These are phyloP conservation scores for Nothoprocta perdicaria DNA, from an alignment of 2,113 vertebrate species.

Conservation along the genomic window DNA sequence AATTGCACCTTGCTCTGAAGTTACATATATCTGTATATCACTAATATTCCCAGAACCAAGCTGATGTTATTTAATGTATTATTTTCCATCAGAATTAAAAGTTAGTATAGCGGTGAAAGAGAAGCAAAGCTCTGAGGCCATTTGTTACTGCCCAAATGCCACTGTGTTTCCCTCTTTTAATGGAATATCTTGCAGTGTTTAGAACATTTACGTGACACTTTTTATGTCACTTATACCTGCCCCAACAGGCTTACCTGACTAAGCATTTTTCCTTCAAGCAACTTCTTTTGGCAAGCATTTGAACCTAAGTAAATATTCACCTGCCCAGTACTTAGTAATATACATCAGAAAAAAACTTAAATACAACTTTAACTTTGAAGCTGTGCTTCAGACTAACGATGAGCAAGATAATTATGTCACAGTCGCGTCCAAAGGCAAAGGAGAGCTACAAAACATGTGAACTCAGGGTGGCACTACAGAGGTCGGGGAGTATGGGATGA, in stretches of 20 bases:
- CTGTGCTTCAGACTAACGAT: background rate
- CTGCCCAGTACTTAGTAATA: background rate
- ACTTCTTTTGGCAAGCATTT: background rate
- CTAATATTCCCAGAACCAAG: background rate
- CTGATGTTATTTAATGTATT: background rate
- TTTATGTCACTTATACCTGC: background rate
- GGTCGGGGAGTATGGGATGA: background rate
- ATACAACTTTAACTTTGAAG: background rate
- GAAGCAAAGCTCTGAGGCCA: background rate
- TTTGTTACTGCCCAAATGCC: background rate
- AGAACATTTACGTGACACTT: background rate
- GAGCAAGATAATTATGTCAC: background rate
- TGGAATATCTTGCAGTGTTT: background rate
- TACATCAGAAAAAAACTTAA: background rate
- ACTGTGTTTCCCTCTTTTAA: background rate
- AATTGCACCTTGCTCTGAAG: background rate
- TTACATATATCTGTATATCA: background rate
- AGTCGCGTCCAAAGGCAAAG: background rate
- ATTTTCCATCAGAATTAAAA: background rate
- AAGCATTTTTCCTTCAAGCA: background rate
- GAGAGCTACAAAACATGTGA: rapidly evolving
- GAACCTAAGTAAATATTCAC: background rate
- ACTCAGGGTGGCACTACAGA: background rate
- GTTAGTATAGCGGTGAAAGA: background rate
- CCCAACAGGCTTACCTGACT: background rate